These are phyloP conservation scores for Prosapia bicincta DNA, from an alignment of 2,888 invertebrate species.

Conservation along the genomic window DNA sequence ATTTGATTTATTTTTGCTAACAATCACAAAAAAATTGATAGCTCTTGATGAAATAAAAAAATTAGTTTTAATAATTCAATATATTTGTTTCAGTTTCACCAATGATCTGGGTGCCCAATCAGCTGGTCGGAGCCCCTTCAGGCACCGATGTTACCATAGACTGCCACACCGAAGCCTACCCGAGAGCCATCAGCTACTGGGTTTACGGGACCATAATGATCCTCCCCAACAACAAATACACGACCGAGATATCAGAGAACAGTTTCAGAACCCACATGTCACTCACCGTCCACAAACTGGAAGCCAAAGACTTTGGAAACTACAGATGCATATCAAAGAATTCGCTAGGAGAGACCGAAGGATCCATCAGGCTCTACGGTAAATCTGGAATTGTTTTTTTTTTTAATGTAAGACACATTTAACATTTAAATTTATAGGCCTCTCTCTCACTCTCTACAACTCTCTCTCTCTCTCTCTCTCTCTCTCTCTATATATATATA, in stretches of 20 bases:
- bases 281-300: conserved; percentile 79
- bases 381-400: conserved; percentile 46
- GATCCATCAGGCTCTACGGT: conserved; percentile 89
- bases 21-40: no score
- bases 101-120: conserved; percentile 93
- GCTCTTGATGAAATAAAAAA: no score
- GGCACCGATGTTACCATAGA: conserved; percentile 90
- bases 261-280: conserved; percentile 89
- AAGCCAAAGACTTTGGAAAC: conserved; percentile 82
- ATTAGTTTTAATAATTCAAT: no score
- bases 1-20: no score
- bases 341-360: conserved; percentile 89
- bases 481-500: no score
- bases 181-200: conserved; percentile 90
- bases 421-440: no score
- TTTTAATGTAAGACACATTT: no score
- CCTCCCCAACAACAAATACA: conserved; percentile 82
- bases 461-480: no score
- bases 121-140: conserved; percentile 85
- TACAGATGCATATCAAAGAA: conserved; percentile 93
- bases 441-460: no score
- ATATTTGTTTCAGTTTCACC: conserved; percentile 73
- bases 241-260: conserved; percentile 77
- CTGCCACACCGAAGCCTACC: conserved; percentile 91
- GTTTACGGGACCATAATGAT: conserved; percentile 88